Base-by-base conservation (phyloP, 2,888 invertebrate genomes). In the Noctua pronuba region DNA sequence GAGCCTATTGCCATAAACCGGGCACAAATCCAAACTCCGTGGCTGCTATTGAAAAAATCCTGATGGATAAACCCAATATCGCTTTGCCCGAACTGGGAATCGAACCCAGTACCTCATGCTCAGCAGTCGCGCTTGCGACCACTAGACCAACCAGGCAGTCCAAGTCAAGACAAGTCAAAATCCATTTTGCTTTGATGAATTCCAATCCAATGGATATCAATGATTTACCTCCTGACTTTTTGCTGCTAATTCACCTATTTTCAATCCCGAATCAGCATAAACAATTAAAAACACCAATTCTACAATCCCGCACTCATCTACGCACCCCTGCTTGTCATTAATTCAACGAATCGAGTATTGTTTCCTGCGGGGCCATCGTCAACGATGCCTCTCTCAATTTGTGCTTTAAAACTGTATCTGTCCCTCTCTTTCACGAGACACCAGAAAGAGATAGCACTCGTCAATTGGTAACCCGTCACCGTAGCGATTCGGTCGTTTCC, bases 291-390 rank as follows among this genome's bases (percentile, higher is more conserved):
- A 75, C 68, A 85, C 41, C 74, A 77, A 66, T 55, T 69, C 35
- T 6, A 73, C 66, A 78, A 67, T 87, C 86, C 83, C 88, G 81
- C 38, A 82, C 89, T 91, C 90, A 88, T 93, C 93, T 94, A 68
- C 83, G 86, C 90, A 89, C 91, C 90, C 91, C 93, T 92, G 91
- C 91, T 93, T 89, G 94, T 93, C 95, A 95, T 96, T 96, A 95
- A 96, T 96, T 95, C 95, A 92, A 92, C 89, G 94, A 93, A 95
- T 96, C 95, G 96, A 96, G 96, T 96, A 96, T 96, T 96, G 95
- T 96, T 96, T 96, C 96, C 96, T 95, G 96, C 91, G 89, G 88
- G 88, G 87, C 91, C 93, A 93, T 92, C 93, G 92, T 92, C 92
- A 93, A 91, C 94, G 92, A 93, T 93, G 92, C 93, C 92, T 93